These are phyloP conservation scores for Cheilosia grossa DNA, from an alignment of 2,888 invertebrate species.

Conservation along the genomic window DNA sequence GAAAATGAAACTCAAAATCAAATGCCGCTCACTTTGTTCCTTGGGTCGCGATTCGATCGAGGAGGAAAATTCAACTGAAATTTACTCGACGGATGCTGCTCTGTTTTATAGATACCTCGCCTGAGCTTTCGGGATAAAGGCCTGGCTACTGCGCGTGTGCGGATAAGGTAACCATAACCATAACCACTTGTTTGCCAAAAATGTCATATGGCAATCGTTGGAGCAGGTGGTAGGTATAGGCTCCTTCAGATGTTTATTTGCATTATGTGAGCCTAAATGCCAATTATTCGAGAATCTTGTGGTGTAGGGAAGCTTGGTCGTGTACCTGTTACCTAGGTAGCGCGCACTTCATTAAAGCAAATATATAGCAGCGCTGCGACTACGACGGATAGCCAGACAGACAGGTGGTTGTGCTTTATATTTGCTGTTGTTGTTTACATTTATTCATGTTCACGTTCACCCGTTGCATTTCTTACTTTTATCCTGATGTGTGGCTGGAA, in stretches of 20 bases:
- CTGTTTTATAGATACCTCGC: conserved; percentile 49
- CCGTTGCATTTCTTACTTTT: conserved; percentile 24
- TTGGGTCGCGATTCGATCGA: conserved; percentile 23
- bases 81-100: conserved; percentile 20
- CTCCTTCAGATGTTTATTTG: conserved; percentile 4
- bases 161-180: conserved; percentile 49
- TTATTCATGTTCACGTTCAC: conserved; percentile 45
- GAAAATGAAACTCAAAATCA: background rate
- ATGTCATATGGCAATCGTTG: conserved; percentile 57
- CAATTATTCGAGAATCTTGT: conserved; percentile 20
- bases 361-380: conserved; percentile 14
- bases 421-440: conserved; percentile 15
- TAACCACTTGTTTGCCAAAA: conserved; percentile 60
- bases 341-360: conserved; percentile 62
- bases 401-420: conserved; percentile 67
- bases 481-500: conserved; percentile 50
- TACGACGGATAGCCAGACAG: conserved; percentile 50
- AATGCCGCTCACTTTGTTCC: background rate
- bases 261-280: conserved; percentile 3
- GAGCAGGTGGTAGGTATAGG: background rate
- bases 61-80: conserved; percentile 58
- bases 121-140: conserved; percentile 64
- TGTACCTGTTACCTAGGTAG: conserved; percentile 71
- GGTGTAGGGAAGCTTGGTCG: conserved; percentile 19
- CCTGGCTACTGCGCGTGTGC: conserved; percentile 36